These are phyloP conservation scores for Cheilosia urbana DNA, from an alignment of 2,888 invertebrate genomes.

Conservation along the genomic window DNA sequence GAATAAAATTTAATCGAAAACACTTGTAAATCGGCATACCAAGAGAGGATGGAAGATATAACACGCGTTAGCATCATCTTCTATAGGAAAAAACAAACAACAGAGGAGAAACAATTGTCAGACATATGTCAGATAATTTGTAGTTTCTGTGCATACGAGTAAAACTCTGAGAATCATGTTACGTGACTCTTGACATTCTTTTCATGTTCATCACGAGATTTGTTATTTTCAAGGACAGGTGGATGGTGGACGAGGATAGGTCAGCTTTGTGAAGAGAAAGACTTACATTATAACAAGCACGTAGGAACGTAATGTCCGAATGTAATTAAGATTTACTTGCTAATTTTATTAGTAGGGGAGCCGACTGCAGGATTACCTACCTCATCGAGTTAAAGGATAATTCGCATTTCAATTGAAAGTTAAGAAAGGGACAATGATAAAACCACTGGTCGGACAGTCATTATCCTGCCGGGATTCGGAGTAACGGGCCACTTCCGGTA, in stretches of 20 bases:
- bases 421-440: too few species aligned
- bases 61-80: constrained; percentile 33
- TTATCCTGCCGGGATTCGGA: too few species aligned
- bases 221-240: constrained; percentile 30
- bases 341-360: too few species aligned
- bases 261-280: constrained; percentile 19
- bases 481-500: too few species aligned
- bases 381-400: too few species aligned
- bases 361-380: too few species aligned
- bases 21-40: constrained; percentile 10
- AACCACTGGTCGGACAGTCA: too few species aligned
- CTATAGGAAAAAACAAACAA: not conserved
- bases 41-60: constrained; percentile 15
- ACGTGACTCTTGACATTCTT: constrained; percentile 66
- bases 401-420: too few species aligned
- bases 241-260: constrained; percentile 22
- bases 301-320: not conserved
- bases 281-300: not conserved
- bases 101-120: constrained; percentile 28
- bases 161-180: constrained; percentile 37
- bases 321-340: constrained; percentile 35
- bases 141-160: constrained; percentile 35
- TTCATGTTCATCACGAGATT: constrained; percentile 30
- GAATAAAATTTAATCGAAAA: constrained; percentile 45
- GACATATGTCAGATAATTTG: constrained; percentile 46